Conservation (phyloP, 2,113 vertebrate species). For the Psophia crepitans region DNA sequence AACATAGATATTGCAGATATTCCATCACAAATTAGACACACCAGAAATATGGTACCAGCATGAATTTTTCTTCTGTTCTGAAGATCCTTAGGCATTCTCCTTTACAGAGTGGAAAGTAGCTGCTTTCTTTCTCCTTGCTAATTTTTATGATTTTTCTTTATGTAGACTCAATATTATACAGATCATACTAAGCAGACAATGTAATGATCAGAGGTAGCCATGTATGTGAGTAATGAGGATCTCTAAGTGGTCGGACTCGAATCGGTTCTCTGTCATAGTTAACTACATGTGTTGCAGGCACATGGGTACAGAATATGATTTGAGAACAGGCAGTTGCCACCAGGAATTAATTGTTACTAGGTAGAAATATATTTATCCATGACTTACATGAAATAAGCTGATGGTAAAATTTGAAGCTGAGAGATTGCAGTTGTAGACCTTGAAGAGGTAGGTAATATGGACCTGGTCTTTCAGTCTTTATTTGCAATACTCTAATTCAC, state of each 20-base stretch:
- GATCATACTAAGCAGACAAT: background rate
- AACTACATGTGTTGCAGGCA: background rate
- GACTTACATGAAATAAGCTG: background rate
- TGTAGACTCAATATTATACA: background rate
- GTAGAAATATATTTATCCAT: background rate
- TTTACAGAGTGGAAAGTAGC: background rate
- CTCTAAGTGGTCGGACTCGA: background rate
- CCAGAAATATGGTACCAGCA: background rate
- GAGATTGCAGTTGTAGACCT: background rate
- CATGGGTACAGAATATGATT: conserved; percentile 4
- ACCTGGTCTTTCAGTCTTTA: background rate
- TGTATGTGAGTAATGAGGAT: background rate
- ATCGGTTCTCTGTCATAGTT: background rate
- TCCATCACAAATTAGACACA: background rate
- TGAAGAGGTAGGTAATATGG: background rate
- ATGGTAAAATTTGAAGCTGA: background rate
- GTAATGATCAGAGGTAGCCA: background rate
- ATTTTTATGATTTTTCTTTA: background rate
- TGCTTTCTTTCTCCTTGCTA: background rate
- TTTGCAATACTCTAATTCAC: background rate
- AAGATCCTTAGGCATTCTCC: background rate
- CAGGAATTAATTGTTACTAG: background rate
- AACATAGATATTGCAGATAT: background rate
- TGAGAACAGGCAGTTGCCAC: conserved; percentile 1
- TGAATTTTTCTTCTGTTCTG: background rate